phyloP scores from a whole-genome alignment of 2,888 invertebrate species.

The Sphaerophoria rueppellii region DNA sequence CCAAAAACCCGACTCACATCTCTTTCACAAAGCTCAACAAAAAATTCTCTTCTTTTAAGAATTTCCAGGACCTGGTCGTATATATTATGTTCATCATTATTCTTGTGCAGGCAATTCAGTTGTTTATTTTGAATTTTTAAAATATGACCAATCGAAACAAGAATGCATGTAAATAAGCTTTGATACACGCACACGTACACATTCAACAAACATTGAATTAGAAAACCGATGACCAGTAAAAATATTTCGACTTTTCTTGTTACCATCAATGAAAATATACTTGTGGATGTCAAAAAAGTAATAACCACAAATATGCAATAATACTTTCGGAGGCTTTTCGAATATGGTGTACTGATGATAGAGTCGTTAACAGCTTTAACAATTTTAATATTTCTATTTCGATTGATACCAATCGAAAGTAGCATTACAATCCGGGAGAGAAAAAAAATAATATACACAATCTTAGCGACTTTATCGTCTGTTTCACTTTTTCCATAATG shows the following conservation, averaged over 20 bases:
- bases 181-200: not conserved
- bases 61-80: not conserved
- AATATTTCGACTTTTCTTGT: not conserved
- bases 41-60: not conserved
- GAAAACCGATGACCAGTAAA: not conserved
- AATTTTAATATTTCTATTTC: not conserved
- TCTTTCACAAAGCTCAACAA: not conserved
- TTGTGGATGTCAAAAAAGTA: not conserved
- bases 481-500: constrained; percentile 10
- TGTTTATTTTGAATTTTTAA: not conserved
- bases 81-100: not conserved
- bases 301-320: not conserved
- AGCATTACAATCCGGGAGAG: not conserved
- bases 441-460: not conserved
- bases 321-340: not conserved
- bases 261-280: not conserved
- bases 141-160: not conserved
- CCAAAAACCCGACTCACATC: not conserved
- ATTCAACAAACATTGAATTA: not conserved
- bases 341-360: not conserved
- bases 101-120: not conserved
- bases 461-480: not conserved
- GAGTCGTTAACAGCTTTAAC: not conserved
- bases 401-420: not conserved
- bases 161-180: not conserved